Evolutionary conservation across 2,888 invertebrate genomes (phyloP), one percentile per base, ranked within the genome.

Genomic region (Asteroscopus sphinx): DNA sequence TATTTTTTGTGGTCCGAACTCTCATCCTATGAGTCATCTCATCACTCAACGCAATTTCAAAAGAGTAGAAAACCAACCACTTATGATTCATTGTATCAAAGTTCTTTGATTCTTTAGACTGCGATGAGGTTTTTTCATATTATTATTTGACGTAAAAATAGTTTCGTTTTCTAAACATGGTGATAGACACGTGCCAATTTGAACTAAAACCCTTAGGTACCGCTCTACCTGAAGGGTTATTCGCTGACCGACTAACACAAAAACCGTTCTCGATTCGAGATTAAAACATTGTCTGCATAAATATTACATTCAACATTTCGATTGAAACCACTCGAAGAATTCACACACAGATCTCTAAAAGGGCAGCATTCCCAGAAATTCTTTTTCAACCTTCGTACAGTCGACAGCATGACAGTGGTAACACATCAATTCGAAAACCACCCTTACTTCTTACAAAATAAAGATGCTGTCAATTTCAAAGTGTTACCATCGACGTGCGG

Each of bases 31-130:
- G 67, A 61, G 63, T 73, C 68, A 73, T 21, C 21, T n/a, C 5
- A 21, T 62, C 61, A 53, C 41, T 63, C 15, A 57, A 64, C 56
- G 46, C 36, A 55, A 60, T 60, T 57, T 63, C 52, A 48, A 65
- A 61, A 45, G 49, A 70, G 59, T 53, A 55, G 54, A 61, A 59
- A 73, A 62, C 57, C 74, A 67, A 68, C 74, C 64, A 60, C 57
- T 54, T 64, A 56, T 77, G 68, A 75, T 40, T 74, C 75, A 77
- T 74, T 46, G 54, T 52, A 51, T 37, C 46, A 73, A 56, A 68
- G 63, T 53, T 68, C 46, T 52, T 49, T 52, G 71, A 71, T 67
- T n/a, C n/a, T n/a, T n/a, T 71, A 45, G 37, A 48, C 52, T 66
- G 32, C 26, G 16, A 44, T 64, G 28, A 47, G 37, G 35, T 42